Conservation (phyloP, 2,888 invertebrate species). For the Poecilobothrus nobilitatus region DNA sequence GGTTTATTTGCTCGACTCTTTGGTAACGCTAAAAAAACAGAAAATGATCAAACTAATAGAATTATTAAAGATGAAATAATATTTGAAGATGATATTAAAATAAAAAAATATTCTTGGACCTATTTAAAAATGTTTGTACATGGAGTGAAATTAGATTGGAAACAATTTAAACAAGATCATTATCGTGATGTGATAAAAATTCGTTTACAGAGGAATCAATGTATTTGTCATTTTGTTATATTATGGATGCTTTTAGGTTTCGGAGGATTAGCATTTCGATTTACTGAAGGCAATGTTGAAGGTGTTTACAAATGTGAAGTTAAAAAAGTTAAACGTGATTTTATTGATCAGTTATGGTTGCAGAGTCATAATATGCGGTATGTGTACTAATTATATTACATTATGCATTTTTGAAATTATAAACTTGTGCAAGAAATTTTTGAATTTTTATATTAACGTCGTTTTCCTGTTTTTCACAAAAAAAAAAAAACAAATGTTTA, state of each 20-base stretch:
- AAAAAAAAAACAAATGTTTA: neutral
- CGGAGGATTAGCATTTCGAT: slow-evolving; percentile 71
- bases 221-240: slow-evolving; percentile 59
- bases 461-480: too few relatives aligned
- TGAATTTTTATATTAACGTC: too few relatives aligned
- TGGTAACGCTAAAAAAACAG: slow-evolving; percentile 10
- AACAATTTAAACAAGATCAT: slow-evolving; percentile 51
- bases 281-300: slow-evolving; percentile 77
- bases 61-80: neutral
- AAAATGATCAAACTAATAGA: slow-evolving; percentile 11
- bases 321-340: slow-evolving; percentile 75
- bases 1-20: neutral
- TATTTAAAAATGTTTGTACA: slow-evolving; percentile 44
- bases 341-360: slow-evolving; percentile 74
- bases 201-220: slow-evolving; percentile 53
- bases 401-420: too few relatives aligned
- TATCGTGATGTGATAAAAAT: slow-evolving; percentile 50
- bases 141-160: slow-evolving; percentile 49
- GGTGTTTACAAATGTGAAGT: slow-evolving; percentile 81
- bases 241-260: slow-evolving; percentile 65
- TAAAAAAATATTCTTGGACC: slow-evolving; percentile 23
- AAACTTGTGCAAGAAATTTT: too few relatives aligned
- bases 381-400: neutral
- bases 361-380: slow-evolving; percentile 67
- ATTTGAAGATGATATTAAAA: neutral